These are phyloP conservation scores for Aquatica leii DNA, from an alignment of 2,888 invertebrate species.

Conservation along the genomic window DNA sequence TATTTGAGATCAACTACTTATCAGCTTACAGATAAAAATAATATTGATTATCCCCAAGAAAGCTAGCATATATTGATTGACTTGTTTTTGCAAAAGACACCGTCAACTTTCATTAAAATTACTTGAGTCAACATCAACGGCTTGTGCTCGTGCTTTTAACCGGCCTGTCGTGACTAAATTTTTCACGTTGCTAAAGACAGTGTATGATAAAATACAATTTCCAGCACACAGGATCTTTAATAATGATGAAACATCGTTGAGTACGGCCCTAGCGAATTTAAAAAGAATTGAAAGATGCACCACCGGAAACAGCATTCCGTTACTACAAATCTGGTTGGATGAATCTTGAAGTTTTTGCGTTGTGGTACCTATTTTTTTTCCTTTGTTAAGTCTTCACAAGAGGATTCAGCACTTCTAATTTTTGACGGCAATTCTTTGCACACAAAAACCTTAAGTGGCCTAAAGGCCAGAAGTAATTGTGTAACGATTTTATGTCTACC, in stretches of 20 bases:
- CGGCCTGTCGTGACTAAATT: too few relatives aligned
- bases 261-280: neutral
- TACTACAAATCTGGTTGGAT: slow-evolving; percentile 31
- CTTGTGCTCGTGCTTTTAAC: too few relatives aligned
- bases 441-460: neutral
- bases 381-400: neutral
- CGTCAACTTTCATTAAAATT: too few relatives aligned
- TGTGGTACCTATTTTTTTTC: too few relatives aligned
- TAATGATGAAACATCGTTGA: too few relatives aligned
- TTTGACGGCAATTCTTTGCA: neutral
- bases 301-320: slow-evolving; percentile 22
- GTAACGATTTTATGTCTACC: slow-evolving; percentile 52
- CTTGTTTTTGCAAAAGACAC: slow-evolving; percentile 13
- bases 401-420: neutral
- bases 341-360: neutral
- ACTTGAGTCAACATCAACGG: too few relatives aligned
- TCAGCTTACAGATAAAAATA: slow-evolving; percentile 34
- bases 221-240: too few relatives aligned
- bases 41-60: slow-evolving; percentile 32
- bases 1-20: slow-evolving; percentile 30
- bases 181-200: too few relatives aligned
- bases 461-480: slow-evolving; percentile 29
- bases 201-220: too few relatives aligned
- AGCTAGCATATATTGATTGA: slow-evolving; percentile 36
- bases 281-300: slow-evolving; percentile 17